Evolutionary conservation across 1,140 invertebrate species (phyloP).

Genomic region (Pomacea maculata): DNA sequence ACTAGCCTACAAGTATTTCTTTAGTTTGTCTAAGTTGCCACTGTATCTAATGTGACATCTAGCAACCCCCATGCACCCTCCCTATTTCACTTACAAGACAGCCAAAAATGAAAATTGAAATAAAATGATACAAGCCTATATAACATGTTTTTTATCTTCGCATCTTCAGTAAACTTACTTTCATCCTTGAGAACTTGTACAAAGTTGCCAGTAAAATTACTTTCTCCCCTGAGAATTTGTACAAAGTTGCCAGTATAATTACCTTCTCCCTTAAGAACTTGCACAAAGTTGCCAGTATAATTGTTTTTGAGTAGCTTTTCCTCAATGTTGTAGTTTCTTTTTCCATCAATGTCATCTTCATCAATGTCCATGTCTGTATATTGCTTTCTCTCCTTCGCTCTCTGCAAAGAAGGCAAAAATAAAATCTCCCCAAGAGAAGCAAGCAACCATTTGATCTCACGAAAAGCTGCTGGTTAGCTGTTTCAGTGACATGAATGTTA

Average conservation of each 20-base stretch:
- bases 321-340: constrained; percentile 86
- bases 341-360: constrained; percentile 91
- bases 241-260: constrained; percentile 73
- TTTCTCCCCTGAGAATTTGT: constrained; percentile 86
- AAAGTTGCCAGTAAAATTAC: constrained; percentile 70
- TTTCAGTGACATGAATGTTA: too few species aligned
- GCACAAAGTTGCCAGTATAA: constrained; percentile 81
- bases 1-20: too few species aligned
- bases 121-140: too few species aligned
- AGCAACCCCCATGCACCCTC: too few species aligned
- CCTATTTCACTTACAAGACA: too few species aligned
- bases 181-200: constrained; percentile 88
- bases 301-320: constrained; percentile 86
- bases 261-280: constrained; percentile 87
- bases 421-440: too few species aligned
- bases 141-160: too few species aligned
- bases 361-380: constrained; percentile 90
- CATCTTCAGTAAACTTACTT: constrained; percentile 63
- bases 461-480: too few species aligned
- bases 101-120: too few species aligned
- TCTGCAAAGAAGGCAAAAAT: constrained; percentile 68
- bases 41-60: too few species aligned
- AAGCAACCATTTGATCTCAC: too few species aligned
- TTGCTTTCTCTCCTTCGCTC: constrained; percentile 87
- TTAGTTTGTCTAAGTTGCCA: too few species aligned